These are phyloP conservation scores for Charanyca ferruginea DNA, from an alignment of 2,888 invertebrate species.

Conservation along the genomic window DNA sequence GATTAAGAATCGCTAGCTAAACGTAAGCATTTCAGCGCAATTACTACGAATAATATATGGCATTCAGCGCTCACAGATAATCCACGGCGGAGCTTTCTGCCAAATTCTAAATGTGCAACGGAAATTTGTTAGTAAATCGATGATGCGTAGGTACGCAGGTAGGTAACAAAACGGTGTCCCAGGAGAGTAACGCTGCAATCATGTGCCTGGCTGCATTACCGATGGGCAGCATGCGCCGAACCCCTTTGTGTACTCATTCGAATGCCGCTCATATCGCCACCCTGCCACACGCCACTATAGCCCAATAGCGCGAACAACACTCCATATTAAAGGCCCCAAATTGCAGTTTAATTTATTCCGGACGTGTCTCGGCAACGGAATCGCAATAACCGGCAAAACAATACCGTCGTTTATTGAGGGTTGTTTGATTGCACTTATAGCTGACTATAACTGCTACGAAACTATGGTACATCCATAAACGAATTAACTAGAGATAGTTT, in stretches of 20 bases:
- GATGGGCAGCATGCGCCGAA: conserved; percentile 73
- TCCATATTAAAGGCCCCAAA: conserved; percentile 90
- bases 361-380: conserved; percentile 90
- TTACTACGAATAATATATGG: conserved; percentile 31
- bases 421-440: conserved; percentile 81
- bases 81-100: conserved; percentile 41
- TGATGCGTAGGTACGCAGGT: conserved; percentile 61
- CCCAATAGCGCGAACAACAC: conserved; percentile 88
- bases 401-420: conserved; percentile 84
- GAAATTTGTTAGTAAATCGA: conserved; percentile 66
- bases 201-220: conserved; percentile 83
- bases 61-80: conserved; percentile 45
- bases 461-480: conserved; percentile 32
- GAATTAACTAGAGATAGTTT: conserved; percentile 32
- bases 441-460: conserved; percentile 56
- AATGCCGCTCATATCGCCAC: conserved; percentile 86
- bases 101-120: conserved; percentile 58
- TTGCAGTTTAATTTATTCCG: conserved; percentile 91
- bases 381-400: conserved; percentile 89
- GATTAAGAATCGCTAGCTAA: conserved; percentile 27
- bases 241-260: conserved; percentile 88
- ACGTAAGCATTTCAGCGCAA: conserved; percentile 34
- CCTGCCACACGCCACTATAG: conserved; percentile 81
- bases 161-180: conserved; percentile 71
- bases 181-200: conserved; percentile 75